A percentile compares a stretch with the other conserved stretches of the same genome.
These are phyloP conservation scores for Clitarchus hookeri DNA, from an alignment of 2,888 invertebrate species.

Conservation along the genomic window DNA sequence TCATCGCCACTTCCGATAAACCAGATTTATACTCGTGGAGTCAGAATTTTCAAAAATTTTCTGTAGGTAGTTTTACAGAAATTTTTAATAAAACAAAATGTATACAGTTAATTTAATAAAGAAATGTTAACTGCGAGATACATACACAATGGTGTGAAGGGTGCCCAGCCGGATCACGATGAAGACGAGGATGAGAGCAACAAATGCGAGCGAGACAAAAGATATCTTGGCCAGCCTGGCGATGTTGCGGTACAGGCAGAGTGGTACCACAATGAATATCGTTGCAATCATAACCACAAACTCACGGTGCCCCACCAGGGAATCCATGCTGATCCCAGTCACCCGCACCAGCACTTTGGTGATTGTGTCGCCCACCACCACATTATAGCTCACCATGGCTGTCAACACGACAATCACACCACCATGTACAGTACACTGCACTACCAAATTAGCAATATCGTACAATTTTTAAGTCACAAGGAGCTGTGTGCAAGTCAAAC, in stretches of 20 bases:
- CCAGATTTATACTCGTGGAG: no score
- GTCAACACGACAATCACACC: constrained; percentile 49
- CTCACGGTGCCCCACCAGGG: constrained; percentile 65
- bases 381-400: constrained; percentile 89
- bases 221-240: constrained; percentile 71
- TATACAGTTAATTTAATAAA: constrained; percentile 27
- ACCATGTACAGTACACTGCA: background rate
- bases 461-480: no score
- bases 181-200: constrained; percentile 71
- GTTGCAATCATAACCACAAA: constrained; percentile 74
- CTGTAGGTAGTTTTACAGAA: no score
- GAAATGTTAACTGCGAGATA: constrained; percentile 45
- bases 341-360: constrained; percentile 79
- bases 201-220: constrained; percentile 70
- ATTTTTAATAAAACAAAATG: background rate
- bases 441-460: no score
- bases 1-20: no score
- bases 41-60: no score
- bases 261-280: constrained; percentile 72
- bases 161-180: constrained; percentile 65
- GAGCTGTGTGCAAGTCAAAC: no score
- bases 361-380: constrained; percentile 83
- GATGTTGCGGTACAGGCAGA: constrained; percentile 79
- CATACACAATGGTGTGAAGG: constrained; percentile 68
- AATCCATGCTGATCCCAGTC: constrained; percentile 60